Evolutionary conservation across 2,888 invertebrate genomes (phyloP).

Genomic region (Sphaeridia pumilis): DNA sequence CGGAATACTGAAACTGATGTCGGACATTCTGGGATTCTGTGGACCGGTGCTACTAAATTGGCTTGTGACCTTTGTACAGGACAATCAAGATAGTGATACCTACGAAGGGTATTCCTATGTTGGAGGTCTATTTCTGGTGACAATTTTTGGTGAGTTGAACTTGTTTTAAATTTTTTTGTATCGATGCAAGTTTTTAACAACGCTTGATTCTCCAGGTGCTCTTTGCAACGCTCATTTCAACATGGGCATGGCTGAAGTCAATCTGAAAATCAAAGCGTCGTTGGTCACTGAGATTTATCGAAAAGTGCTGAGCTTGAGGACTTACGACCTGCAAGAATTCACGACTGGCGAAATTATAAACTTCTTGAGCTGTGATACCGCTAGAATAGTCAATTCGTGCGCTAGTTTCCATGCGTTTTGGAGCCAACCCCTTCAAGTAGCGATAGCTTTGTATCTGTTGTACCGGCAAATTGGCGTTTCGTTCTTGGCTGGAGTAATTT

Average conservation of each 20-base stretch:
- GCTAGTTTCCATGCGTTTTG: slow-evolving; percentile 92
- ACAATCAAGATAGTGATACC: slow-evolving; percentile 46
- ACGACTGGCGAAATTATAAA: slow-evolving; percentile 82
- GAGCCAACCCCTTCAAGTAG: slow-evolving; percentile 86
- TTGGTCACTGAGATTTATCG: slow-evolving; percentile 71
- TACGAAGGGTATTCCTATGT: slow-evolving; percentile 52
- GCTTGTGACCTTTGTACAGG: slow-evolving; percentile 66
- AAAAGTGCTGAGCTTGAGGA: slow-evolving; percentile 48
- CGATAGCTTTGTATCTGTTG: slow-evolving; percentile 41
- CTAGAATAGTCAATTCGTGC: slow-evolving; percentile 88
- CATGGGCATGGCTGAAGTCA: slow-evolving; percentile 70
- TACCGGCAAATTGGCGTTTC: slow-evolving; percentile 81
- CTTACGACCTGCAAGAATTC: slow-evolving; percentile 40
- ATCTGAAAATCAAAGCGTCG: slow-evolving; percentile 74
- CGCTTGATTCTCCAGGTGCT: slow-evolving; percentile 47
- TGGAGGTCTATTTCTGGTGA: slow-evolving; percentile 51
- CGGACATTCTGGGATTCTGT: slow-evolving; percentile 73
- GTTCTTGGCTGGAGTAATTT: slow-evolving; percentile 77
- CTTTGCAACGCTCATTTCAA: slow-evolving; percentile 78
- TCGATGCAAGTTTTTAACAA: slow-evolving; percentile 3
- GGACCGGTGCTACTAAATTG: slow-evolving; percentile 77
- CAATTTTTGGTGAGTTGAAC: slow-evolving; percentile 60
- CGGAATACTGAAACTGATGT: slow-evolving; percentile 66
- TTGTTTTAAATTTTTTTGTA: no score
- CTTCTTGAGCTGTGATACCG: slow-evolving; percentile 92